Percentiles rank a stretch among this genome's conserved stretches.
Evolutionary conservation across 2,113 vertebrate genomes (phyloP).

Genomic region (Antechinus stuartii): DNA sequence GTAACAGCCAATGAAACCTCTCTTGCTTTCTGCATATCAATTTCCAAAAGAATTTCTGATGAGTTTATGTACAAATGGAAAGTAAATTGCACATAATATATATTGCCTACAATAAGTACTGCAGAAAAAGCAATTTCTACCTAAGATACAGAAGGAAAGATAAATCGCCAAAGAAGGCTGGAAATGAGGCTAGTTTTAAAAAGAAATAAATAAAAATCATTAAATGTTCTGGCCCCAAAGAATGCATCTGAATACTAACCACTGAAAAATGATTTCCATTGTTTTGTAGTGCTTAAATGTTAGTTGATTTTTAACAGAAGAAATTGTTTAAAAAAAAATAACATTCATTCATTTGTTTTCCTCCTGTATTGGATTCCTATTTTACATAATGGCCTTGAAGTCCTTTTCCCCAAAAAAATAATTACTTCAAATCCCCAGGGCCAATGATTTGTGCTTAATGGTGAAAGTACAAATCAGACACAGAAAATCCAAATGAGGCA

Average conservation of each 20-base stretch:
- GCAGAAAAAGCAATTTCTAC: background rate
- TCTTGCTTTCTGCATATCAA: slow-evolving; percentile 12
- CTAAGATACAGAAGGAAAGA: background rate
- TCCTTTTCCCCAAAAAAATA: background rate
- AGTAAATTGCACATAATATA: background rate
- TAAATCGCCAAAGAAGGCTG: background rate
- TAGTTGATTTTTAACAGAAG: background rate
- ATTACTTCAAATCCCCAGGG: background rate
- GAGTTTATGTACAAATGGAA: background rate
- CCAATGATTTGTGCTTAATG: background rate
- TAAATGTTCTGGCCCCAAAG: background rate
- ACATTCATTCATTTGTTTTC: background rate
- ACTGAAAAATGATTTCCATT: fast-evolving
- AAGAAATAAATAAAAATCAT: background rate
- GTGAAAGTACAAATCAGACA: background rate
- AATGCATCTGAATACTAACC: background rate
- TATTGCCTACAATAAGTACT: fast-evolving
- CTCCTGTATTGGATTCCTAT: background rate
- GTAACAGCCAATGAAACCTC: background rate
- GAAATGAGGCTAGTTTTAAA: background rate
- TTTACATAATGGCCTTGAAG: background rate
- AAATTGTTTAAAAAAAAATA: background rate
- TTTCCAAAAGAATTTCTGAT: background rate
- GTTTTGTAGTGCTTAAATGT: background rate
- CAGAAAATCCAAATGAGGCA: background rate